A percentile compares a stretch with the other conserved stretches of the same genome.
These are phyloP conservation scores for Sinocyclocheilus anophthalmus DNA, from an alignment of 2,113 vertebrate species.

Conservation along the genomic window DNA sequence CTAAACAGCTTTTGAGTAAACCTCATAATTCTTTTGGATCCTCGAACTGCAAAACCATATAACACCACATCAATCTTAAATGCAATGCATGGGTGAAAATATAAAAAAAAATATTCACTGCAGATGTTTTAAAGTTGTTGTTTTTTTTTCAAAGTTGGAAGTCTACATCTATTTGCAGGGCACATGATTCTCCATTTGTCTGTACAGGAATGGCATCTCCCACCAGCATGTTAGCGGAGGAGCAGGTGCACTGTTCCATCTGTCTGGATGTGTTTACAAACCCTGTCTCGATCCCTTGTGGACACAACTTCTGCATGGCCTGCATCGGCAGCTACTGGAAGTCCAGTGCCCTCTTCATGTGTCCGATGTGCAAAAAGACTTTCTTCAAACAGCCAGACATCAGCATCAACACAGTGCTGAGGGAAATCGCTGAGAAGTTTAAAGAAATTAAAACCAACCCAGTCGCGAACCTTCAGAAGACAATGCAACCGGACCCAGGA, in stretches of 20 bases:
- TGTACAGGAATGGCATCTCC: constrained; percentile 72
- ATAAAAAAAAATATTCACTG: no score
- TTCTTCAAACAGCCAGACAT: constrained; percentile 76
- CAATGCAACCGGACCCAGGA: constrained; percentile 47
- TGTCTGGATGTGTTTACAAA: constrained; percentile 81
- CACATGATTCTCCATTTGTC: constrained; percentile 50
- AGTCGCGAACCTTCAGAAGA: constrained; percentile 33
- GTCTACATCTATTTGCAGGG: background rate
- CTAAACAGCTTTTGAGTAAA: background rate
- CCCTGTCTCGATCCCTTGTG: constrained; percentile 79
- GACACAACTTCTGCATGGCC: constrained; percentile 80
- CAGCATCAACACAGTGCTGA: constrained; percentile 77
- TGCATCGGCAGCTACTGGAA: constrained; percentile 81
- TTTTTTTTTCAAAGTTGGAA: background rate
- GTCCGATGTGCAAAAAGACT: constrained; percentile 80
- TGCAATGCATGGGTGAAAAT: no score
- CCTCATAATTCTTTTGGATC: background rate
- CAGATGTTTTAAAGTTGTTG: no score
- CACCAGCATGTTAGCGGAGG: constrained; percentile 74
- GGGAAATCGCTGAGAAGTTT: constrained; percentile 79
- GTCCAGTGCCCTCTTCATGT: constrained; percentile 72
- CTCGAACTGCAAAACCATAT: background rate
- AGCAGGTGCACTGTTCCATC: constrained; percentile 82
- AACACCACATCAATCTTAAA: no score
- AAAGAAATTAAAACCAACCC: constrained; percentile 69